A percentile compares a stretch with the other conserved stretches of the same genome.
Evolutionary conservation across 2,797 vertebrate genomes (phyloP).

Genomic region (Phrynocephalus vlangalii): DNA sequence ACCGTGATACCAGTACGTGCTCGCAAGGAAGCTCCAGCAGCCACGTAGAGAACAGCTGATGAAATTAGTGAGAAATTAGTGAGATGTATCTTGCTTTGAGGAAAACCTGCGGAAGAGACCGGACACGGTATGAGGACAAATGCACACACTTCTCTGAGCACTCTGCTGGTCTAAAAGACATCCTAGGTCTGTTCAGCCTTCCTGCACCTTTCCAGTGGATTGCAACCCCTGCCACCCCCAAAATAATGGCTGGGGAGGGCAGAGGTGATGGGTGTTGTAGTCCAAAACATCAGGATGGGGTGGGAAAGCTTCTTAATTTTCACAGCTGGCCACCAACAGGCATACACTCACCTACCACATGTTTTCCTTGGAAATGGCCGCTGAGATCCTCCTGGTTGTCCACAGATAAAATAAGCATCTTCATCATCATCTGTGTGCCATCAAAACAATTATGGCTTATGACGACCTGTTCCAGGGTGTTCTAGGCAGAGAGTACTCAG

Average conservation of each 20-base stretch:
- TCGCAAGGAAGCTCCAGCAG: not conserved
- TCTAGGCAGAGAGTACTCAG: no score
- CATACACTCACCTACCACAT: no score
- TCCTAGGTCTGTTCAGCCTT: not conserved
- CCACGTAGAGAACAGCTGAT: not conserved
- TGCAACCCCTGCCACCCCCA: not conserved
- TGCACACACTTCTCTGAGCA: accelerated
- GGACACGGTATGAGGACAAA: no score
- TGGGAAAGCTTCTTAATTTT: no score
- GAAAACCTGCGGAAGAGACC: not conserved
- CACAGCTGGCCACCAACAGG: no score
- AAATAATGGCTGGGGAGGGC: not conserved
- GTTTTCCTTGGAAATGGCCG: no score
- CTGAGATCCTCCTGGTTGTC: no score
- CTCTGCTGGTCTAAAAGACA: not conserved
- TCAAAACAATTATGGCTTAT: no score
- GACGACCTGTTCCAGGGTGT: no score
- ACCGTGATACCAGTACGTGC: not conserved
- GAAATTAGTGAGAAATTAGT: not conserved
- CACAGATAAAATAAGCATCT: no score
- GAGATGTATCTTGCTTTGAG: not conserved
- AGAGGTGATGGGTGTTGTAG: not conserved
- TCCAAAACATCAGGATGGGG: not conserved
- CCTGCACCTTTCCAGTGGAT: not conserved
- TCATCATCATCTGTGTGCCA: no score